Conservation (phyloP, 2,797 vertebrate species). For the Neosilurus hyrtlii region DNA sequence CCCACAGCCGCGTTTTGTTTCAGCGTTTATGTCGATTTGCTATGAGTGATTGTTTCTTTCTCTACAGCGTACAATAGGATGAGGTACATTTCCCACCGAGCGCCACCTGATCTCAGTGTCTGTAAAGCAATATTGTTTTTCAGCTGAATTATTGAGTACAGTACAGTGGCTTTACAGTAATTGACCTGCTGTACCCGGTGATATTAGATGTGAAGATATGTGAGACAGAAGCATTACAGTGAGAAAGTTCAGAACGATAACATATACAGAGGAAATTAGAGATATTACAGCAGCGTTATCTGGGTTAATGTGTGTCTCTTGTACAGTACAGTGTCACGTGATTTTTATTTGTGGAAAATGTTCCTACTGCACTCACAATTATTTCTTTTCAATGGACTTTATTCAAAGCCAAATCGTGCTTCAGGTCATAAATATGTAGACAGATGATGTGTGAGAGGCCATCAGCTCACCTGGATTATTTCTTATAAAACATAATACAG, state of each 20-base stretch:
- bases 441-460: background rate
- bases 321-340: background rate
- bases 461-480: background rate
- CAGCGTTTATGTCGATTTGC: background rate
- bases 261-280: background rate
- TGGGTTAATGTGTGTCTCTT: background rate
- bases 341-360: background rate
- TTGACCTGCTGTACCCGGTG: background rate
- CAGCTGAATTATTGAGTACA: slow-evolving; percentile 50
- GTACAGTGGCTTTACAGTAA: background rate
- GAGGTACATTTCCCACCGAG: slow-evolving; percentile 28
- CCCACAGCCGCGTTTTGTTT: slow-evolving; percentile 15
- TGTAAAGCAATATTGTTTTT: slow-evolving; percentile 43
- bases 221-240: background rate
- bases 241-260: background rate
- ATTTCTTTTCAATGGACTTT: background rate
- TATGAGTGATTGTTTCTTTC: slow-evolving; percentile 11
- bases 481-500: background rate
- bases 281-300: background rate
- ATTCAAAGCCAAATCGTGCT: background rate
- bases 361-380: too few relatives aligned
- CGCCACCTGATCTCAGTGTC: slow-evolving; percentile 36
- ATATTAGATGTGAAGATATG: background rate
- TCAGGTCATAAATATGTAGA: background rate
- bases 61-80: slow-evolving; percentile 21